These are phyloP conservation scores for Megalopta genalis DNA, from an alignment of 1,140 invertebrate species.

Conservation along the genomic window DNA sequence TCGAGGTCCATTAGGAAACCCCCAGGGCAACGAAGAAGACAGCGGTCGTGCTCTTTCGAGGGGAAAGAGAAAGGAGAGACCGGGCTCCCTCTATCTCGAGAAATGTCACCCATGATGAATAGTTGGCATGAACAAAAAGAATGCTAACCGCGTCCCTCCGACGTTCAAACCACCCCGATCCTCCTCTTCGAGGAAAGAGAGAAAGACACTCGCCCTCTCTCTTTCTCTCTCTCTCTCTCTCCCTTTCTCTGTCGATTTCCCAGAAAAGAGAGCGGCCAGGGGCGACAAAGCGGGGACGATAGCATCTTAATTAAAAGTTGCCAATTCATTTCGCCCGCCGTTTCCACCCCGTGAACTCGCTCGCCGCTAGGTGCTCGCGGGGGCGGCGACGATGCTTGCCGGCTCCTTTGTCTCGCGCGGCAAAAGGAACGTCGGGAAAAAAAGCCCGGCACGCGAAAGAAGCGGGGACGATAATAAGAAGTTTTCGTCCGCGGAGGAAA, in stretches of 20 bases:
- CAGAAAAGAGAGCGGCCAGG: constrained; percentile 51
- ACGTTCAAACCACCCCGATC: constrained; percentile 52
- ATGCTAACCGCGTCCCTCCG: constrained; percentile 74
- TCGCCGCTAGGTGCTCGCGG: constrained; percentile 19
- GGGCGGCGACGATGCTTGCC: constrained; percentile 31
- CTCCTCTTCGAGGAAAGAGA: background rate
- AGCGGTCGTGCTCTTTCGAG: constrained; percentile 19
- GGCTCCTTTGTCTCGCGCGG: constrained; percentile 74
- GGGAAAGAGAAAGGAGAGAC: constrained; percentile 34
- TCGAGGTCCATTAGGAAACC: constrained; percentile 77
- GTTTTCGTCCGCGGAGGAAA: constrained; percentile 73
- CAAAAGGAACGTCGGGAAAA: constrained; percentile 39
- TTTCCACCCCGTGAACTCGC: constrained; percentile 62
- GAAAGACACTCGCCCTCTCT: too few species aligned
- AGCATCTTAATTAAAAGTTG: constrained; percentile 81
- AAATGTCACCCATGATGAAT: constrained; percentile 81
- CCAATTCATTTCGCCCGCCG: constrained; percentile 78
- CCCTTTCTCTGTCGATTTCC: constrained; percentile 54
- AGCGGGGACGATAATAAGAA: constrained; percentile 76
- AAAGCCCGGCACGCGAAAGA: constrained; percentile 64
- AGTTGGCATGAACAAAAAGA: constrained; percentile 81
- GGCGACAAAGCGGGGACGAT: constrained; percentile 68
- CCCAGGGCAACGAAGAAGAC: constrained; percentile 65
- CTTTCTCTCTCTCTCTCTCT: background rate
- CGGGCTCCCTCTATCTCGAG: constrained; percentile 75